Evolutionary conservation across 2,888 invertebrate genomes (phyloP).

Genomic region (Drosophila prostipennis): DNA sequence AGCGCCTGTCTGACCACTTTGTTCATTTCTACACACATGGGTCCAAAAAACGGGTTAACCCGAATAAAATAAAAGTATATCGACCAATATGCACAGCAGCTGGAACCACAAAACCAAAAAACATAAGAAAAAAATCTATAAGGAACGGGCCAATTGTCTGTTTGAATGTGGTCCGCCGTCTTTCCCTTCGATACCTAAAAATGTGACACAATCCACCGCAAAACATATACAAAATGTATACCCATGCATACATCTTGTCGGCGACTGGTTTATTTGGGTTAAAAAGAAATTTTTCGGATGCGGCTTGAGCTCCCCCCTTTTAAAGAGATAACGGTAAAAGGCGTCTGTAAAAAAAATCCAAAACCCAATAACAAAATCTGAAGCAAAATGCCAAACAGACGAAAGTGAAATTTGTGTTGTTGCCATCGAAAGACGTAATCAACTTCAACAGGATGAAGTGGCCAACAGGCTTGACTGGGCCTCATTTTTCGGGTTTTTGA

Average conservation of each 20-base stretch:
- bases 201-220: slow-evolving; percentile 43
- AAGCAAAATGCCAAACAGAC: slow-evolving; percentile 34
- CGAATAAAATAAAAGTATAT: slow-evolving; percentile 25
- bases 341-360: slow-evolving; percentile 41
- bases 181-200: slow-evolving; percentile 2
- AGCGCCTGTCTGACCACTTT: slow-evolving; percentile 44
- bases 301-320: slow-evolving; percentile 43
- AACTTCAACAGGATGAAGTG: slow-evolving; percentile 78
- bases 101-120: neutral
- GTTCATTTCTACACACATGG: slow-evolving; percentile 19
- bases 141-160: slow-evolving; percentile 45
- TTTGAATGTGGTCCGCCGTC: slow-evolving; percentile 6
- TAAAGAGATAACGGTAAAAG: slow-evolving; percentile 62
- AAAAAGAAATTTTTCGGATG: slow-evolving; percentile 73
- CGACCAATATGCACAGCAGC: slow-evolving; percentile 18
- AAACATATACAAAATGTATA: slow-evolving; percentile 22
- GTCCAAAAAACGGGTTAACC: slow-evolving; percentile 35
- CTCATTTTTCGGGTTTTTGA: slow-evolving; percentile 25
- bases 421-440: slow-evolving; percentile 68
- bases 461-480: slow-evolving; percentile 75
- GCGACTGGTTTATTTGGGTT: slow-evolving; percentile 78
- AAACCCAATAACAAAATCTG: slow-evolving; percentile 19
- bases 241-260: slow-evolving; percentile 46
- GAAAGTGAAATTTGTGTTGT: slow-evolving; percentile 71
- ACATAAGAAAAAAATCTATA: slow-evolving; percentile 35